phyloP scores from a whole-genome alignment of 35 echinoderm and acorn worm genomes.

The Apostichopus californicus region DNA sequence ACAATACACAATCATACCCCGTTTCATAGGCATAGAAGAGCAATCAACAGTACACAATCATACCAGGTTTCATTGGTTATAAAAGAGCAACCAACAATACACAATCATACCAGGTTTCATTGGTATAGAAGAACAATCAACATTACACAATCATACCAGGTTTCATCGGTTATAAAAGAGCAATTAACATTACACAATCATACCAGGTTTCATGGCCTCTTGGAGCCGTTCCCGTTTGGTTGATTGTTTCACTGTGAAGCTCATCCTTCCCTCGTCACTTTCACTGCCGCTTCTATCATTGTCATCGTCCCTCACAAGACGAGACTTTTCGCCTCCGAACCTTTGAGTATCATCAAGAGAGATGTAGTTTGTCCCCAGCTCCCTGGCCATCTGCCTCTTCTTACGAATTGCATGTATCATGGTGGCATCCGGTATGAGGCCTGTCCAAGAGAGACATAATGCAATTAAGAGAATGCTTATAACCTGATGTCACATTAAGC shows the following conservation, averaged over 20 bases:
- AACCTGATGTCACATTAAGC: too few relatives aligned
- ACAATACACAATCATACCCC: background rate
- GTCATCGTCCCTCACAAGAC: slow-evolving; percentile 92
- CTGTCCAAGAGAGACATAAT: slow-evolving; percentile 36
- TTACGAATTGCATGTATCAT: slow-evolving; percentile 90
- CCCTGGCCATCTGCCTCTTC: slow-evolving; percentile 74
- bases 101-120: too few relatives aligned
- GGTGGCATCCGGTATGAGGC: slow-evolving; percentile 91
- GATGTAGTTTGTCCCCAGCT: slow-evolving; percentile 78
- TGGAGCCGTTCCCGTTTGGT: slow-evolving; percentile 81
- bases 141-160: too few relatives aligned
- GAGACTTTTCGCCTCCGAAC: slow-evolving; percentile 69
- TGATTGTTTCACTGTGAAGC: slow-evolving; percentile 82
- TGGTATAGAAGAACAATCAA: too few relatives aligned
- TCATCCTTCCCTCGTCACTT: slow-evolving; percentile 86
- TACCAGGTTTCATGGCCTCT: slow-evolving; percentile 83
- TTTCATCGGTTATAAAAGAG: too few relatives aligned
- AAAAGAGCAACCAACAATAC: too few relatives aligned
- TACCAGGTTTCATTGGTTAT: slow-evolving; percentile 67
- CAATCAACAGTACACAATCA: background rate
- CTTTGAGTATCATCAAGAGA: slow-evolving; percentile 88
- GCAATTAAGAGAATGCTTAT: background rate
- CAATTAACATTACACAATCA: background rate
- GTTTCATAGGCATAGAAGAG: too few relatives aligned
- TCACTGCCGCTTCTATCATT: slow-evolving; percentile 88